These are phyloP conservation scores for Leucania comma DNA, from an alignment of 2,888 invertebrate species.

Conservation along the genomic window DNA sequence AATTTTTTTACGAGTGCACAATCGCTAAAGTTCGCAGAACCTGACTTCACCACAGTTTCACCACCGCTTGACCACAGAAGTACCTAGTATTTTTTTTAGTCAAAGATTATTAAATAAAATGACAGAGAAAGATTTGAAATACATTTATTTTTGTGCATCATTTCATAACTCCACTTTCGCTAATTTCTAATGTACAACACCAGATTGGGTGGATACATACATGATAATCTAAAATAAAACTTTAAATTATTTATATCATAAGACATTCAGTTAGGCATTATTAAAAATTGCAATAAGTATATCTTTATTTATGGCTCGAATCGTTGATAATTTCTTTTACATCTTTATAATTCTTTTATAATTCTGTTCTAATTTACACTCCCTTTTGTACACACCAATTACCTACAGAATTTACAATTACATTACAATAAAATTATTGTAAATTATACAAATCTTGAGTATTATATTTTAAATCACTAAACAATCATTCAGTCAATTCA, in stretches of 20 bases:
- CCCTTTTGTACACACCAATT: conserved; percentile 71
- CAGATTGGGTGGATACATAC: conserved; percentile 81
- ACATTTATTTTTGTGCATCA: conserved; percentile 89
- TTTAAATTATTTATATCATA: conserved; percentile 82
- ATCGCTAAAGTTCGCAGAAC: no score
- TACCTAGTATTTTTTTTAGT: not conserved
- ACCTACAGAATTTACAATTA: conserved; percentile 67
- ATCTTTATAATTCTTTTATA: conserved; percentile 61
- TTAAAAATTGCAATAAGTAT: conserved; percentile 72
- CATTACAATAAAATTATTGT: conserved; percentile 61
- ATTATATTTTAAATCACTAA: conserved; percentile 58
- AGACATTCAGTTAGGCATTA: conserved; percentile 89
- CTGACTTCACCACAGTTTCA: no score
- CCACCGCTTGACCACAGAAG: not conserved
- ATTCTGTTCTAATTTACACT: conserved; percentile 70
- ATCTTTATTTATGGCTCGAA: conserved; percentile 84
- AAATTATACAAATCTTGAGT: conserved; percentile 63
- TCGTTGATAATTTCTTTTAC: conserved; percentile 76
- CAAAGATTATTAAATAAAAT: conserved; percentile 40
- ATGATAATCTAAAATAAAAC: conserved; percentile 77
- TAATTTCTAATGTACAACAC: conserved; percentile 85
- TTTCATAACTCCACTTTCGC: conserved; percentile 82
- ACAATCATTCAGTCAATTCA: conserved; percentile 55
- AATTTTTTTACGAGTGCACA: no score
- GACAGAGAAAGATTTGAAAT: conserved; percentile 76